These are phyloP conservation scores for Frankliniella intonsa DNA, from an alignment of 2,888 invertebrate genomes.

Conservation along the genomic window DNA sequence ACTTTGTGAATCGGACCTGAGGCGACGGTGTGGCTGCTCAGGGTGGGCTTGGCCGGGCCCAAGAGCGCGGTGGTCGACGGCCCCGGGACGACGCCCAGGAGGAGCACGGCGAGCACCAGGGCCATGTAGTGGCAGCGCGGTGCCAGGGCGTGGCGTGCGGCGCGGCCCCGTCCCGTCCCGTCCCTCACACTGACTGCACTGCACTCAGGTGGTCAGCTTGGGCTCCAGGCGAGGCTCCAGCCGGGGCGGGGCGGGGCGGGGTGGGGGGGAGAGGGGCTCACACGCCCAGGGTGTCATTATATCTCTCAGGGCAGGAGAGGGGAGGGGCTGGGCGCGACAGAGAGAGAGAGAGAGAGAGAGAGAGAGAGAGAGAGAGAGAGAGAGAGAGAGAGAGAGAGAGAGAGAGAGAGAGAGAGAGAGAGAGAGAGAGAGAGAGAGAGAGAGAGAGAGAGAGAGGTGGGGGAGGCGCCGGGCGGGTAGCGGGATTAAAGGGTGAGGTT, in stretches of 20 bases:
- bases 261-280: not conserved
- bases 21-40: slow-evolving; percentile 1
- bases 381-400: no score
- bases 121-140: not conserved
- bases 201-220: not conserved
- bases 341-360: no score
- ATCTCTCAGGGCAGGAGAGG: not conserved
- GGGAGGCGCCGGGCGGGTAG: no score
- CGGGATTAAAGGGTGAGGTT: no score
- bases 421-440: no score
- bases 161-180: not conserved
- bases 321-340: no score
- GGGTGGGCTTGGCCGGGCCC: not conserved
- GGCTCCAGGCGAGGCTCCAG: not conserved
- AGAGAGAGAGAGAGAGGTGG: no score
- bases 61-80: not conserved
- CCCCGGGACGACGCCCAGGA: not conserved
- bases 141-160: not conserved
- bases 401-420: no score
- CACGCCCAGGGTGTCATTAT: not conserved
- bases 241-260: not conserved
- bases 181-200: not conserved
- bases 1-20: not conserved
- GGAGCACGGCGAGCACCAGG: not conserved
- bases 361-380: no score